Percentiles rank a stretch among this genome's conserved stretches.
Conservation (phyloP, 1,140 invertebrate genomes). For the Asbolus verrucosus region DNA sequence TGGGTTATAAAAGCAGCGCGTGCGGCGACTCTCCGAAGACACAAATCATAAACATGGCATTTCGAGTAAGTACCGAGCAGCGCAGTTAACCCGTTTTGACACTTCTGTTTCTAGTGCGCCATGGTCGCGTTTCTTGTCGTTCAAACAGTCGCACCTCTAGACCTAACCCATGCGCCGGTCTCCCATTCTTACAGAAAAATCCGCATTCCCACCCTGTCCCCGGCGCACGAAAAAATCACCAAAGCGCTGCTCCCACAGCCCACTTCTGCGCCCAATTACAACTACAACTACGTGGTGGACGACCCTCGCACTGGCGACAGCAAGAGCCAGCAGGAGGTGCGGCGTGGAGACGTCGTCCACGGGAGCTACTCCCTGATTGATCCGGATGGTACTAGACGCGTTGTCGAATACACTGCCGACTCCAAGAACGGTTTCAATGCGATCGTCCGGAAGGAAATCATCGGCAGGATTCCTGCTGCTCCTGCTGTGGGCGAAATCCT, state of each 20-base stretch:
- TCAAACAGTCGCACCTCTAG: no score
- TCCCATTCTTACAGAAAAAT: background rate
- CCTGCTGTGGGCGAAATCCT: no score
- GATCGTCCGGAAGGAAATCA: conserved; percentile 32
- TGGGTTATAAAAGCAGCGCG: background rate
- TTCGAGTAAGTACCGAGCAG: conserved; percentile 2
- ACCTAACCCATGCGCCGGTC: no score
- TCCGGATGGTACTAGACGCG: conserved; percentile 67
- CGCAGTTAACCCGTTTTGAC: no score
- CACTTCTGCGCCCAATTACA: conserved; percentile 56
- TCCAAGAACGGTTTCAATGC: conserved; percentile 61
- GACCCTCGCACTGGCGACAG: conserved; percentile 70
- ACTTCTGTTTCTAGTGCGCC: no score
- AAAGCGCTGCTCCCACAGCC: background rate
- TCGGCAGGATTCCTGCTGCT: no score
- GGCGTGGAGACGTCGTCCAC: conserved; percentile 72
- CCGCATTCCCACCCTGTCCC: background rate
- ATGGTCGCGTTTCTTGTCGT: no score
- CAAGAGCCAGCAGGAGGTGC: conserved; percentile 69
- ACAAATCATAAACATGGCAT: background rate
- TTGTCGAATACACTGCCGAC: conserved; percentile 59
- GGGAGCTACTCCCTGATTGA: conserved; percentile 67
- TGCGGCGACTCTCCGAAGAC: background rate
- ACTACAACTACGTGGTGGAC: conserved; percentile 68
- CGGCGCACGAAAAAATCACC: background rate